Base-by-base conservation (phyloP, 2,888 invertebrate genomes). In the Dryocosmus kuriphilus region DNA sequence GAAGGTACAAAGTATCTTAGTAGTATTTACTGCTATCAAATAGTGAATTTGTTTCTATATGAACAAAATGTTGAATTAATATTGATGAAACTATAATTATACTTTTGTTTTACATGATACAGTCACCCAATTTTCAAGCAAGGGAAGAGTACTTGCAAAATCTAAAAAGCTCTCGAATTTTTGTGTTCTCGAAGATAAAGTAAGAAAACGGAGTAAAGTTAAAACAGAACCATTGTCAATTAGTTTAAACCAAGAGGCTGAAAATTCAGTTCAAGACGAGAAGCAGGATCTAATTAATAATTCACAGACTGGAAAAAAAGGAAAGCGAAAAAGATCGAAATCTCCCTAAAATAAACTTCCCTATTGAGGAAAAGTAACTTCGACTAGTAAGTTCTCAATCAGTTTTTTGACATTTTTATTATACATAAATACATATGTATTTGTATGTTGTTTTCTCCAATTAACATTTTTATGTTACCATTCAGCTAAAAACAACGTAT, bases 71-170 rank as follows among this genome's bases (percentile, higher is more conserved):
- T 61, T 27, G 5, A 27, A 1, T n/a, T 2, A 32, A n/a, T n/a
- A 35, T 57, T 57, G 4, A 57, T 24, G 24, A 57, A 11, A 57
- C 57, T 24, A 11, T 11, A 2, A 57, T 57, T 57, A 11, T 46
- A 55, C 7, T 22, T 57, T 11, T 22, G 6, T 55, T 57, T 24
- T 8, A 57, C 24, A 9, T 24, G 57, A 57, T 14, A 4, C 22
- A 57, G 5, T 57, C 14, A 19, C 19, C 9, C n/a, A n/a, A 32
- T n/a, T 62, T n/a, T 38, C 65, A 65, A 65, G 65, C 9, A 65
- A 65, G 14, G 65, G 65, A 22, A 65, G 65, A 38, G 6, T 38
- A 38, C 35, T 65, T 11, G 35, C 65, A 7, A 65, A 65, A 32
- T 35, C 65, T 14, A 38, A 32, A n/a, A 65, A 38, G 24, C 38